Conservation (phyloP, 1,140 invertebrate genomes). For the Saccostrea echinata region DNA sequence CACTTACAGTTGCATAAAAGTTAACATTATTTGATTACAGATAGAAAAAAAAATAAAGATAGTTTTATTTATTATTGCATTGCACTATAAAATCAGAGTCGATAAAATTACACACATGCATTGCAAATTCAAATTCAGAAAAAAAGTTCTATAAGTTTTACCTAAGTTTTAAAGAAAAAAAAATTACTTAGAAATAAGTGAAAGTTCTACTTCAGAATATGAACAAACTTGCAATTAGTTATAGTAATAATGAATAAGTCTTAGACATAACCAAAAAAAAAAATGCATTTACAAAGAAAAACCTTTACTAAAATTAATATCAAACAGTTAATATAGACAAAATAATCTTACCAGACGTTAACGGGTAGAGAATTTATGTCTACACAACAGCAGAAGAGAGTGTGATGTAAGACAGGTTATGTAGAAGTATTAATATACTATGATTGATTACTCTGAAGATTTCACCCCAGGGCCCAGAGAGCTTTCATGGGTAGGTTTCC, state of each 20-base stretch:
- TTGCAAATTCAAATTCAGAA: too few species aligned
- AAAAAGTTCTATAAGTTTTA: too few species aligned
- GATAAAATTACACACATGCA: too few species aligned
- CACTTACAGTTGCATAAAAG: too few species aligned
- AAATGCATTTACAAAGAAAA: too few species aligned
- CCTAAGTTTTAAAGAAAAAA: background rate
- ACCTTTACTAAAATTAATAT: too few species aligned
- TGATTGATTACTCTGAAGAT: slow-evolving; percentile 17
- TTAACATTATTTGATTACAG: too few species aligned
- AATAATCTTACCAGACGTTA: background rate
- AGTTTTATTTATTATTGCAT: too few species aligned
- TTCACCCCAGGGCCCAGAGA: background rate
- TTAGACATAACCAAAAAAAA: background rate
- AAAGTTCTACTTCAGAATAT: too few species aligned
- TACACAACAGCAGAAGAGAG: background rate
- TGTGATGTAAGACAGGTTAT: background rate
- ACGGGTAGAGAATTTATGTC: background rate
- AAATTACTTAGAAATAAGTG: background rate
- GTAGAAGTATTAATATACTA: background rate
- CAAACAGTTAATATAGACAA: background rate
- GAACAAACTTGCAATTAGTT: too few species aligned
- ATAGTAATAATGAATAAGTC: background rate
- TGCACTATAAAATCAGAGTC: too few species aligned
- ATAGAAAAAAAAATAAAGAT: too few species aligned
- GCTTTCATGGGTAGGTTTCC: background rate